These are phyloP conservation scores for Panopea generosa DNA, from an alignment of 2,888 invertebrate species.

Conservation along the genomic window DNA sequence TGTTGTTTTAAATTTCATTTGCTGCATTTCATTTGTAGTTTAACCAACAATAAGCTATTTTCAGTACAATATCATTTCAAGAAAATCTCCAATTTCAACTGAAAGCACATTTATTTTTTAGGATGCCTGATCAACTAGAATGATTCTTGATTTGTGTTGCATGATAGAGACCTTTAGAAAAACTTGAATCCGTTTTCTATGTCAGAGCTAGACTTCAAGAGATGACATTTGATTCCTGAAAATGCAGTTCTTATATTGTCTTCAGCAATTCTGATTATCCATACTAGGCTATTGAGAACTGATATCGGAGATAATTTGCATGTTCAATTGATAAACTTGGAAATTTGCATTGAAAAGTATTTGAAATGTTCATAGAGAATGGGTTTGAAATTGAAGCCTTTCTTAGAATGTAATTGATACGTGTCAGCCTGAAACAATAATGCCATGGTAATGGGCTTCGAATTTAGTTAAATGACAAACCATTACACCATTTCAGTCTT, in stretches of 20 bases:
- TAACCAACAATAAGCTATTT: no score
- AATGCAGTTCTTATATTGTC: slow-evolving; percentile 47
- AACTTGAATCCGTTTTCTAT: slow-evolving; percentile 28
- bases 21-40: no score
- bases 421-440: slow-evolving; percentile 41
- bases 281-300: slow-evolving; percentile 26
- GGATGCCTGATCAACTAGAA: no score
- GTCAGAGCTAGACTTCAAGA: slow-evolving; percentile 15
- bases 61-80: no score
- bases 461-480: slow-evolving; percentile 37
- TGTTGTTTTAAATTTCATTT: no score
- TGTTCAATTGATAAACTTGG: slow-evolving; percentile 58
- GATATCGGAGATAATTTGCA: slow-evolving; percentile 47
- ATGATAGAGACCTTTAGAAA: neutral
- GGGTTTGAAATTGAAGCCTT: slow-evolving; percentile 51
- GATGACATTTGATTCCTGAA: slow-evolving; percentile 27
- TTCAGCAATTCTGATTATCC: slow-evolving; percentile 42
- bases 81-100: no score
- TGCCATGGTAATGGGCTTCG: slow-evolving; percentile 32
- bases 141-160: slow-evolving; percentile 1
- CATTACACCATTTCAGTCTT: slow-evolving; percentile 42
- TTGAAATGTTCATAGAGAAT: slow-evolving; percentile 42
- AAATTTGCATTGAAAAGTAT: slow-evolving; percentile 63
- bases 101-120: no score
- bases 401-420: slow-evolving; percentile 56